Evolutionary conservation across 2,797 vertebrate genomes (phyloP), one percentile per base, ranked within the genome.

Genomic region (Diceros bicornis): DNA sequence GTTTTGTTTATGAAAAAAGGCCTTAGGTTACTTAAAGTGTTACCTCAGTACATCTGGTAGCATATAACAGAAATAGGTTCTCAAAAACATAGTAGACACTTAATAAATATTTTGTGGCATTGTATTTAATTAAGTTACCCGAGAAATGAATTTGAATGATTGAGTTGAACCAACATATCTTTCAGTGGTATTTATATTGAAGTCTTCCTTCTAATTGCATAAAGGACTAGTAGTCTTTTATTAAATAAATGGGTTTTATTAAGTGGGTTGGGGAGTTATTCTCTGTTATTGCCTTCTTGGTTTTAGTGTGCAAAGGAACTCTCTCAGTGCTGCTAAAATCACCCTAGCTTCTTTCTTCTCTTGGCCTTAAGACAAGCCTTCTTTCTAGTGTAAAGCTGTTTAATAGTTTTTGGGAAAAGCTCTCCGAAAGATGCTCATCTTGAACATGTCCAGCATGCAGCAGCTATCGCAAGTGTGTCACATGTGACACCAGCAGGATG

Each of bases 401-500:
- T 57, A 66, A 61, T 3, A 85, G 17, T 44, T 44, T 86, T 77
- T 10, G 6, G 41, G 34, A 17, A 97, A 96, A 64, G 20, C 37
- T 59, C 37, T 90, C 64, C 68, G 37, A 9, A 44, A 92, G 37
- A 57, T 21, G 21, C 62, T 77, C 55, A 81, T 92, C 86, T 77
- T 89, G 37, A 75, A 66, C 90, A 89, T 78, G 52, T 78, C 71
- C n/a, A 75, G 84, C 8, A 47, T n/a, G 59, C 62, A 93, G 85
- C 68, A 88, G 57, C 34, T 87, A 62, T 92, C 74, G 72, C 61
- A 92, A 96, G 12, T 50, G 20, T 75, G 74, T 94, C 93, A 82
- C 72, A 55, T 59, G 52, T 32, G 68, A 94, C 66, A 68, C 50
- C 90, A 92, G 85, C 59, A 78, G 97, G 97, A 96, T 96, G 87